Conservation (phyloP, 1,140 invertebrate species). For the Probaryconus sp. region DNA sequence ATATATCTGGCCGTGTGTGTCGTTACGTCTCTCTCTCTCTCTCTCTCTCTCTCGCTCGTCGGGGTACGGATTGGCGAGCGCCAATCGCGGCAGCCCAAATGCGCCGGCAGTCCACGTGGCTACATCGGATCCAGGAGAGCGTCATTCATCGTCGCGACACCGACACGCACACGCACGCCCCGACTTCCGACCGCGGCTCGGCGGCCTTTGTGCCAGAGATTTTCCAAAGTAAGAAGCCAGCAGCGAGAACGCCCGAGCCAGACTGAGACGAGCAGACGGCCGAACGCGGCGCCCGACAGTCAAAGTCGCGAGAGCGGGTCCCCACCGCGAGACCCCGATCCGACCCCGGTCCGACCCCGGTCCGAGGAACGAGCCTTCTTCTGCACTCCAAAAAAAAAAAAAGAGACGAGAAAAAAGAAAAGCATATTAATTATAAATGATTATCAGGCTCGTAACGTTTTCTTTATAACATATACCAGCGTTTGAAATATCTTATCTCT, state of each 20-base stretch:
- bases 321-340: too few relatives aligned
- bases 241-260: constrained; percentile 53
- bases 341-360: too few relatives aligned
- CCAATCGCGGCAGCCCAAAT: constrained; percentile 25
- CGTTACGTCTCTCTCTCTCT: constrained; percentile 28
- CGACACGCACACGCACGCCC: not conserved
- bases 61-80: too few relatives aligned
- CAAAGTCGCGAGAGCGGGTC: too few relatives aligned
- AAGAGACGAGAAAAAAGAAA: too few relatives aligned
- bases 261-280: constrained; percentile 62
- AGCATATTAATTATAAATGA: too few relatives aligned
- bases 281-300: constrained; percentile 58
- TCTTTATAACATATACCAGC: too few relatives aligned
- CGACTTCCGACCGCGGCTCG: not conserved
- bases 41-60: too few relatives aligned
- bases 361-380: too few relatives aligned
- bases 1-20: constrained; percentile 32
- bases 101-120: constrained; percentile 26
- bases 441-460: too few relatives aligned
- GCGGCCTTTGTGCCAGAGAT: not conserved
- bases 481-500: too few relatives aligned
- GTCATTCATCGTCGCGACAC: constrained; percentile 35
- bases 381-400: too few relatives aligned
- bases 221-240: constrained; percentile 36
- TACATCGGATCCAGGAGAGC: constrained; percentile 11